Percentiles rank a stretch among this genome's conserved stretches.
Evolutionary conservation across 2,797 vertebrate species (phyloP).

Genomic region (Megaceryle alcyon): DNA sequence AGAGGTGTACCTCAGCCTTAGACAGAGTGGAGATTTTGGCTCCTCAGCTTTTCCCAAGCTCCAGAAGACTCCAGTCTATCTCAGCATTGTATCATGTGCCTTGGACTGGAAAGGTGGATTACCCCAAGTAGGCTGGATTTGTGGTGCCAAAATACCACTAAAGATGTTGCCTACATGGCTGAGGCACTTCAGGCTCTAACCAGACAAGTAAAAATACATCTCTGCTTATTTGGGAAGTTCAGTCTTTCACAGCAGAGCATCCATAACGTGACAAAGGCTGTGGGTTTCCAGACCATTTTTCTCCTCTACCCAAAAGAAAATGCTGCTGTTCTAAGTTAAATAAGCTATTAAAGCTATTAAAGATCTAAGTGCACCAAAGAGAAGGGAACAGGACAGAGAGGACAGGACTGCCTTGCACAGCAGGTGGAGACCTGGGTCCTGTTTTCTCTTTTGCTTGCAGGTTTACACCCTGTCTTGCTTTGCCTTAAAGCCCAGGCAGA

Average conservation of each 20-base stretch:
- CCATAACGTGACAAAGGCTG: neutral
- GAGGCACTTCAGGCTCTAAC: neutral
- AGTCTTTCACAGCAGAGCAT: neutral
- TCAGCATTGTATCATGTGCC: neutral
- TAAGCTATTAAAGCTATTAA: neutral
- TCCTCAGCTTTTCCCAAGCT: neutral
- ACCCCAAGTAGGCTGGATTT: neutral
- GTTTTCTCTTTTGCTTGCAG: neutral
- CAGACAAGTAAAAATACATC: neutral
- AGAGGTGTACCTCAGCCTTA: neutral
- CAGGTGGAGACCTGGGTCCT: neutral
- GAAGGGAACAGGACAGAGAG: neutral
- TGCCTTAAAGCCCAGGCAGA: neutral
- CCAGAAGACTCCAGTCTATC: neutral
- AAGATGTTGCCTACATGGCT: neutral
- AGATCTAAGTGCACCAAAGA: neutral
- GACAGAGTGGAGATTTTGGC: neutral
- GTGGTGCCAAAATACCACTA: neutral
- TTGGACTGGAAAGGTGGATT: neutral
- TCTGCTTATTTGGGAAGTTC: neutral
- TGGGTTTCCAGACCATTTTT: neutral
- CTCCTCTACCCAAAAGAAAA: neutral
- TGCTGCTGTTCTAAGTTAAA: neutral
- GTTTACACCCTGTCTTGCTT: neutral
- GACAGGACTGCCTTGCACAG: neutral